These are phyloP conservation scores for Mongoloraphidia duomilia DNA, from an alignment of 2,888 invertebrate genomes.

Conservation along the genomic window DNA sequence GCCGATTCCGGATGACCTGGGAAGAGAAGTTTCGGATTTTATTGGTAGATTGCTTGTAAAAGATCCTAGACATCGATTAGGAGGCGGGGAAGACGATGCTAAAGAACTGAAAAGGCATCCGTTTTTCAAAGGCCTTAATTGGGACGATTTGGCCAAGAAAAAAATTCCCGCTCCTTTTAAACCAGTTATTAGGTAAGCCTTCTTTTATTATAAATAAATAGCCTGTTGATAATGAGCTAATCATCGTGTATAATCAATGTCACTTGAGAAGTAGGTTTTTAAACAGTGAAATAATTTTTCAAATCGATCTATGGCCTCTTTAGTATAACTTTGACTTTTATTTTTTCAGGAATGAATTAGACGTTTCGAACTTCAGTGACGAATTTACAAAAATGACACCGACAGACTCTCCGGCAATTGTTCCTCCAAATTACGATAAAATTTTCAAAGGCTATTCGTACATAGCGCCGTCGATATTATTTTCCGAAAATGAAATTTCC, in stretches of 20 bases:
- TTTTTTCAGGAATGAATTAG: conserved; percentile 53
- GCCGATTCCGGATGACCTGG: conserved; percentile 73
- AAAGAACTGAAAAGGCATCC: conserved; percentile 78
- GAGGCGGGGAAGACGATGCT: conserved; percentile 74
- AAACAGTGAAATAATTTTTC: too few relatives aligned
- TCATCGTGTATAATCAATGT: too few relatives aligned
- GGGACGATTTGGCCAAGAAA: conserved; percentile 67
- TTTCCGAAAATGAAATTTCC: conserved; percentile 63
- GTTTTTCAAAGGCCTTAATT: conserved; percentile 76
- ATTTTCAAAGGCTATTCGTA: conserved; percentile 90
- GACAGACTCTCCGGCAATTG: conserved; percentile 80
- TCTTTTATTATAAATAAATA: neutral
- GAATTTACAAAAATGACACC: conserved; percentile 91
- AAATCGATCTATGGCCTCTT: too few relatives aligned
- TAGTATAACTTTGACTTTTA: neutral
- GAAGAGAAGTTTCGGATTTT: conserved; percentile 59
- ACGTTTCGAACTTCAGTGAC: conserved; percentile 91
- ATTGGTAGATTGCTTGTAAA: conserved; percentile 74
- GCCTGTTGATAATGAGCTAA: too few relatives aligned
- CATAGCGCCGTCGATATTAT: conserved; percentile 82
- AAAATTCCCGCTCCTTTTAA: conserved; percentile 77
- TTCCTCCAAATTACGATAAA: conserved; percentile 72
- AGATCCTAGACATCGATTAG: conserved; percentile 75
- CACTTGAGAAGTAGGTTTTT: too few relatives aligned
- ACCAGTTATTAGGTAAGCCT: conserved; percentile 51